Evolutionary conservation across 2,113 vertebrate species (phyloP).

Genomic region (zebrafish (Danio rerio)): GRCz12tu NC_133180.1:55522001-55522500

Average conservation of each 20-base stretch:
- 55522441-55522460: not conserved
- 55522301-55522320: not conserved
- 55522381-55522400: not conserved
- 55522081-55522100: constrained; percentile 15
- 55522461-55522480: not conserved
- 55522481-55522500: not conserved
- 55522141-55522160: not conserved
- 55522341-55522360: not conserved
- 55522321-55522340: not conserved
- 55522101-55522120: not conserved
- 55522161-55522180: not conserved
- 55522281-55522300: not conserved
- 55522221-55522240: not conserved
- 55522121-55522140: not conserved
- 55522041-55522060: constrained; percentile 14
- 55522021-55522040: not conserved
- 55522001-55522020: not conserved
- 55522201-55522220: too few species aligned
- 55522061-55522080: constrained; percentile 5
- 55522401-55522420: not conserved
- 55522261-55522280: not conserved
- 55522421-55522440: not conserved
- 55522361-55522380: not conserved
- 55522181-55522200: not conserved
- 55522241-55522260: not conserved